Evolutionary conservation across 1,140 invertebrate genomes (phyloP).

Genomic region (Drosophila asahinai): DNA sequence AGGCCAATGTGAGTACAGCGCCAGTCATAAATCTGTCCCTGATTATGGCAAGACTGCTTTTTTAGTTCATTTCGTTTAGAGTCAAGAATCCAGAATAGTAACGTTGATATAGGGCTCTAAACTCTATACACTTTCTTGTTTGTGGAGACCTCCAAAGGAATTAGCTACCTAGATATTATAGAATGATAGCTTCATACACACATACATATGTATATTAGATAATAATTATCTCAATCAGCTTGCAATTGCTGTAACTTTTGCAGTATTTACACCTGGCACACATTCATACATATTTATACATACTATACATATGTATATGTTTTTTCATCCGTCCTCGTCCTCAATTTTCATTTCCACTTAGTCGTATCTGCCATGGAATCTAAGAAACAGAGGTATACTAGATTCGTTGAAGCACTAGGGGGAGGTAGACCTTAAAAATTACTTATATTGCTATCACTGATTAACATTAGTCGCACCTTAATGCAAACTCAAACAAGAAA

Average conservation of each 20-base stretch:
- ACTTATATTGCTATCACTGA: neutral
- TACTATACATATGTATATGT: neutral
- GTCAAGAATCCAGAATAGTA: too few relatives aligned
- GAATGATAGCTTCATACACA: too few relatives aligned
- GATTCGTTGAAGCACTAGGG: neutral
- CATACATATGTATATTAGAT: neutral
- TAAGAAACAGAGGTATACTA: neutral
- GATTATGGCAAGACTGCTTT: neutral
- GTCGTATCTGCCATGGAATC: neutral
- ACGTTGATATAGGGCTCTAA: too few relatives aligned
- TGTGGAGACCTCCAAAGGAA: neutral
- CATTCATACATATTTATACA: neutral
- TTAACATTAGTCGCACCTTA: neutral
- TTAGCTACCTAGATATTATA: neutral
- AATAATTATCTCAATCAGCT: neutral
- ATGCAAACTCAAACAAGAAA: neutral
- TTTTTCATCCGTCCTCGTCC: constrained; percentile 11
- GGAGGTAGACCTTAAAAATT: neutral
- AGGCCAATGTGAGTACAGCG: constrained; percentile 86
- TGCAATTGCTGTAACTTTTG: neutral
- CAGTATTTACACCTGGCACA: neutral
- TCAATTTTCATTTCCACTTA: constrained; percentile 30
- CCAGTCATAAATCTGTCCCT: constrained; percentile 10
- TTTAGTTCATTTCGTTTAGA: neutral
- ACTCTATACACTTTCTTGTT: too few relatives aligned